Percentiles rank a stretch among this genome's conserved stretches.
phyloP scores from a whole-genome alignment of 1,140 invertebrate species.

The Zophobas atratus region DNA sequence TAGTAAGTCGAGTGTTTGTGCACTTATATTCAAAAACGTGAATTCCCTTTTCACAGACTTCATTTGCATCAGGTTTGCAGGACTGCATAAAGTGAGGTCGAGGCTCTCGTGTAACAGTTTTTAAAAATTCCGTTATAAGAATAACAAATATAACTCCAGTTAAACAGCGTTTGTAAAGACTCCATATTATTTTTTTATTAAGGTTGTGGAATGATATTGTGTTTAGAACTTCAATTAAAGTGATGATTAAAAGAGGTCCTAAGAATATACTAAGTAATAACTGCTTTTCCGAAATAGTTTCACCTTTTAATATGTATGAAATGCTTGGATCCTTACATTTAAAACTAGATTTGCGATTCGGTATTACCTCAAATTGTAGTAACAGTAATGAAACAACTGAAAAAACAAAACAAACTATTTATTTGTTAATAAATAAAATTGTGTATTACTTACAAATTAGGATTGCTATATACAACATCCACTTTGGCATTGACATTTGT shows the following conservation, averaged over 20 bases:
- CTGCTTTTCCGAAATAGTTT: constrained; percentile 71
- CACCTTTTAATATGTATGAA: constrained; percentile 73
- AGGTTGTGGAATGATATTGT: constrained; percentile 37
- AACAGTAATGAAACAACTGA: constrained; percentile 9
- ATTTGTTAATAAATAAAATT: not conserved
- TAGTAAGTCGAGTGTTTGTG: constrained; percentile 71
- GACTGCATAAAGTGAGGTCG: constrained; percentile 82
- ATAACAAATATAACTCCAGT: constrained; percentile 57
- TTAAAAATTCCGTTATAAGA: constrained; percentile 68
- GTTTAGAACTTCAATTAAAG: constrained; percentile 48
- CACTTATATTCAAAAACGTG: constrained; percentile 77
- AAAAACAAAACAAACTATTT: constrained; percentile 3
- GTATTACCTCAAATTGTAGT: constrained; percentile 65
- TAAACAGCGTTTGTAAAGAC: constrained; percentile 54
- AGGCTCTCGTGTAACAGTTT: constrained; percentile 75
- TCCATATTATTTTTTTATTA: constrained; percentile 47
- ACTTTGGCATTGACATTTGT: no score
- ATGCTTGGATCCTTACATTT: constrained; percentile 76
- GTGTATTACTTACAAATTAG: constrained; percentile 18
- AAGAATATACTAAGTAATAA: constrained; percentile 64
- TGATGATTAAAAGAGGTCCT: constrained; percentile 63
- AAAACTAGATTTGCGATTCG: constrained; percentile 71
- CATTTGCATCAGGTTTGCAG: constrained; percentile 75
- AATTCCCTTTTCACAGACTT: constrained; percentile 73
- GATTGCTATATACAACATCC: not conserved